Evolutionary conservation across 1,140 invertebrate species (phyloP), one percentile per base, ranked within the genome.

Genomic region (Drosophila seguyi): DNA sequence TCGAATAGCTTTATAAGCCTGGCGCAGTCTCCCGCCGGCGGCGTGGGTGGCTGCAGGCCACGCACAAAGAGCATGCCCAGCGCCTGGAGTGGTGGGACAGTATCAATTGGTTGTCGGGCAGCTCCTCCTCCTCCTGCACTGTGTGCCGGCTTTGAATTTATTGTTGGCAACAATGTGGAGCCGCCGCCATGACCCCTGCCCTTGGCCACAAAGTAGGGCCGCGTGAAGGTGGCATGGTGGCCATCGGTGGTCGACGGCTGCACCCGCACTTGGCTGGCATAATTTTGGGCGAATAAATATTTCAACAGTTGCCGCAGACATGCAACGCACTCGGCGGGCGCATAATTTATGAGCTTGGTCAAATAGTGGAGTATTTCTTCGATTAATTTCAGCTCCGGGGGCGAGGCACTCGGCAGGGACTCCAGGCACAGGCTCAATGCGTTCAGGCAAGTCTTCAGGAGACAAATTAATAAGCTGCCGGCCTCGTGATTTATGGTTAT

Each of bases 261-360:
- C 68, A 57, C 50, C 39, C 61, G 73, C 71, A 81, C 75, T 69
- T 82, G 71, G 56, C 94, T 94, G 36, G 94, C 94, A 62, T 97
- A 93, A 93, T 97, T 97, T 27, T 95, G 95, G 34, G 95, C 95
- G 94, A 97, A 97, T 56, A 97, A 93, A 86, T 95, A 96, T 92
- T 97, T 97, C 44, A 98, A 92, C 50, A 98, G 87, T 94, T 97
- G 96, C 77, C 96, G 95, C 22, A 97, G 96, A 93, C 96, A 97
- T 68, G 94, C 94, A 18, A 98, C 94, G 18, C 96, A 95, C 22
- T 94, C 93, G 10, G 94, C 95, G 13, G 96, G 95, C 60, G 96
- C 95, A 61, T 97, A 92, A 55, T 93, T 90, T 60, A 98, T 95
- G 7, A 96, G 95, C 36, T 94, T 94, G 74, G 95, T 95, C 18